Evolutionary conservation across 2,888 invertebrate genomes (phyloP).

Genomic region (Trachelus iudaicus): DNA sequence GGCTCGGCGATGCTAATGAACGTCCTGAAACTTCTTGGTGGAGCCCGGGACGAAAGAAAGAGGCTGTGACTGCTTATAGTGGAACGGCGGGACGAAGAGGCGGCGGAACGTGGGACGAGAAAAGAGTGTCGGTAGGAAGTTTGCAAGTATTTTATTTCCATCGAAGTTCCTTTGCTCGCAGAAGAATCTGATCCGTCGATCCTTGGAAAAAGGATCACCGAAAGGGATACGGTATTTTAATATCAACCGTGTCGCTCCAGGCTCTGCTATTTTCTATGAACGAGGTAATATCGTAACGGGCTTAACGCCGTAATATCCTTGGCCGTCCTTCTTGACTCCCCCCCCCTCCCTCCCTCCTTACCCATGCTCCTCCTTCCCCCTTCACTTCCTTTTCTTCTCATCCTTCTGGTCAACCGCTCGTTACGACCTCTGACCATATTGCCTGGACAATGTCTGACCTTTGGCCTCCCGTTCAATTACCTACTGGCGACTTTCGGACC

Average conservation of each 20-base stretch:
- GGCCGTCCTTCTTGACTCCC: background rate
- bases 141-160: background rate
- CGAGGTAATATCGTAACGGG: background rate
- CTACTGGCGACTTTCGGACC: background rate
- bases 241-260: background rate
- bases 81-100: background rate
- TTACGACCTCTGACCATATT: background rate
- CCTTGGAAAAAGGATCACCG: background rate
- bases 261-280: background rate
- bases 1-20: slow-evolving; percentile 25
- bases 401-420: background rate
- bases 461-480: background rate
- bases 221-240: background rate
- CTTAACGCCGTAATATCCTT: background rate
- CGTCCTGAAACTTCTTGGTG: slow-evolving; percentile 6
- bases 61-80: background rate
- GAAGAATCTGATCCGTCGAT: background rate
- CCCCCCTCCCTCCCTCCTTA: too few species aligned
- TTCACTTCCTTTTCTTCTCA: background rate
- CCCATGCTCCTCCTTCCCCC: too few species aligned
- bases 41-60: background rate
- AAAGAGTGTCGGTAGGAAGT: background rate
- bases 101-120: background rate
- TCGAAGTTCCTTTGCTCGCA: background rate
- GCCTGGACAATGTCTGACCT: slow-evolving; percentile 8